phyloP scores from a whole-genome alignment of 2,797 vertebrate genomes.

The Lepilemur septentrionalis region DNA sequence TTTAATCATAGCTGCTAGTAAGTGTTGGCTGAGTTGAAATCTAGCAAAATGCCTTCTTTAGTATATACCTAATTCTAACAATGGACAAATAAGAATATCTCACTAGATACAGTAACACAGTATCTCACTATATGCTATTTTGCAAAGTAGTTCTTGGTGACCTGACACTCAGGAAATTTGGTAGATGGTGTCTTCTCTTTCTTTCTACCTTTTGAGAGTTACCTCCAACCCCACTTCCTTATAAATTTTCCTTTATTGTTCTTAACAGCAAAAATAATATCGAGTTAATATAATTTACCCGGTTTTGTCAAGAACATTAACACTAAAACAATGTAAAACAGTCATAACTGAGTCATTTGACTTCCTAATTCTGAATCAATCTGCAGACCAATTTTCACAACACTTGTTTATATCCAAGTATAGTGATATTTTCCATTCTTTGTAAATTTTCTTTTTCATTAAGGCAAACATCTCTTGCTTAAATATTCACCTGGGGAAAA shows the following conservation, averaged over 20 bases:
- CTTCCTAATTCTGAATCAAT: slow-evolving; percentile 7
- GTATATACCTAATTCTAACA: neutral
- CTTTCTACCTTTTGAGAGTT: neutral
- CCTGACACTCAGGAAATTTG: neutral
- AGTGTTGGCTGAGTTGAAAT: neutral
- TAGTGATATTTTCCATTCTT: neutral
- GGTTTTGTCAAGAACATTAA: neutral
- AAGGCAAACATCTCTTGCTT: neutral
- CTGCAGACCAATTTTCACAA: neutral
- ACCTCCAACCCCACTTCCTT: neutral
- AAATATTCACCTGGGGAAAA: neutral
- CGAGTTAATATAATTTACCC: neutral
- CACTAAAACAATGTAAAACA: neutral
- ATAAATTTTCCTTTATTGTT: neutral
- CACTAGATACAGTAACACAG: neutral
- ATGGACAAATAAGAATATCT: neutral
- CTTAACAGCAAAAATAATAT: slow-evolving; percentile 40
- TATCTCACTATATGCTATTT: neutral
- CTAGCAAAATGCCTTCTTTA: neutral
- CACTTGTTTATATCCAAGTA: neutral
- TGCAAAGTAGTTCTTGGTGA: neutral
- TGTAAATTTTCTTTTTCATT: slow-evolving; percentile 31
- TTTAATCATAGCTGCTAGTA: neutral
- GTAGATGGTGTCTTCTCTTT: neutral
- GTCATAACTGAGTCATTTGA: neutral